A percentile compares a stretch with the other conserved stretches of the same genome.
These are phyloP conservation scores for Colossoma macropomum DNA, from an alignment of 2,113 vertebrate species.

Conservation along the genomic window DNA sequence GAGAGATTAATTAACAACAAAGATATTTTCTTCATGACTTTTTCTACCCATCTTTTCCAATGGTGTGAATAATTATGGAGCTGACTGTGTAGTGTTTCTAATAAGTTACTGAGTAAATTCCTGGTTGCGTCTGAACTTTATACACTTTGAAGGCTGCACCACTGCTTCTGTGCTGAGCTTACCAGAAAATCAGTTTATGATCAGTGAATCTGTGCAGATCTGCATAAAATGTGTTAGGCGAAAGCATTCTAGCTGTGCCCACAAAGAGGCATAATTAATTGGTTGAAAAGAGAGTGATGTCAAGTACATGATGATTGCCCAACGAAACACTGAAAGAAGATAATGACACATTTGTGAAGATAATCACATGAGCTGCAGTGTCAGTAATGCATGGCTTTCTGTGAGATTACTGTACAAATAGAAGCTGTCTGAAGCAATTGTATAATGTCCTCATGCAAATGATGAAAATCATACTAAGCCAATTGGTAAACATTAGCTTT, in stretches of 20 bases:
- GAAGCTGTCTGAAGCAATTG: too few relatives aligned
- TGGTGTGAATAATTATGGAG: too few relatives aligned
- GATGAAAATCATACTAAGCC: too few relatives aligned
- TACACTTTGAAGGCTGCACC: neutral
- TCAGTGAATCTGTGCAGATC: neutral
- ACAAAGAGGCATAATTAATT: neutral
- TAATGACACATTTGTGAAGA: neutral
- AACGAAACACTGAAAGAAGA: neutral
- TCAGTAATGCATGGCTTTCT: neutral
- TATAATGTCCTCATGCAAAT: too few relatives aligned
- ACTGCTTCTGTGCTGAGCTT: too few relatives aligned
- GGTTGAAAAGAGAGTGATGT: neutral
- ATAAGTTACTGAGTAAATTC: neutral
- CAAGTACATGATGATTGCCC: neutral
- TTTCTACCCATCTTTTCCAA: too few relatives aligned
- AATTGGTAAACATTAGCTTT: too few relatives aligned
- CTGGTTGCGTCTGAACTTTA: neutral
- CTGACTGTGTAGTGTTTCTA: too few relatives aligned
- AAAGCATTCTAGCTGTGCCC: neutral
- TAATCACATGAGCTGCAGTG: neutral
- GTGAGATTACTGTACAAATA: too few relatives aligned
- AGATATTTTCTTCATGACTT: too few relatives aligned
- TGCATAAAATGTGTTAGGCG: neutral
- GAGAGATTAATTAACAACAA: too few relatives aligned
- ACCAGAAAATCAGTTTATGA: neutral